phyloP scores from a whole-genome alignment of 1,140 invertebrate genomes.

The Drosophila takahashii region DNA sequence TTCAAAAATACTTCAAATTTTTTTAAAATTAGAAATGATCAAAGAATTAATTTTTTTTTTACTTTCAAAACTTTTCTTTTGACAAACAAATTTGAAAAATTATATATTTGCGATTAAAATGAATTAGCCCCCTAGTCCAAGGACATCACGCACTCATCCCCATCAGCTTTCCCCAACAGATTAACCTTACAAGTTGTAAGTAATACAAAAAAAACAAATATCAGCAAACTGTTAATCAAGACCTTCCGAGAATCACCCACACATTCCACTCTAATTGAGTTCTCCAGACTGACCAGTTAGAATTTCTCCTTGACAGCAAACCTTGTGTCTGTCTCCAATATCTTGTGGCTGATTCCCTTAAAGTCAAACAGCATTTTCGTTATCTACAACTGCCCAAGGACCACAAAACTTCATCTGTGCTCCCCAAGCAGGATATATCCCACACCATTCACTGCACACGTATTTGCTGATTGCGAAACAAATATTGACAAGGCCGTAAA shows the following conservation, averaged over 20 bases:
- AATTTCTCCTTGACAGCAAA: background rate
- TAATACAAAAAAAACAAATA: constrained; percentile 4
- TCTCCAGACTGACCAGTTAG: background rate
- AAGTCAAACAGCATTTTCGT: constrained; percentile 65
- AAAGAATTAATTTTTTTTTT: too few species aligned
- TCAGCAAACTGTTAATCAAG: background rate
- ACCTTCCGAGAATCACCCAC: background rate
- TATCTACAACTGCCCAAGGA: constrained; percentile 26
- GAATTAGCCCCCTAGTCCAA: too few species aligned
- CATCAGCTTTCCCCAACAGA: background rate
- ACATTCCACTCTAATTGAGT: constrained; percentile 48
- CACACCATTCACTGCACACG: constrained; percentile 48
- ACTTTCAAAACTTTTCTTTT: too few species aligned
- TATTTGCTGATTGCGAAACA: constrained; percentile 80
- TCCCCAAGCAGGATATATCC: constrained; percentile 27
- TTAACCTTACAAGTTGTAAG: constrained; percentile 3
- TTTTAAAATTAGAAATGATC: too few species aligned
- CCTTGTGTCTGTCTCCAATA: constrained; percentile 21
- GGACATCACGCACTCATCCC: background rate
- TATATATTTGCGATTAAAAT: too few species aligned
- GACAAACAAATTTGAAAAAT: too few species aligned
- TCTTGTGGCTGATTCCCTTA: constrained; percentile 12
- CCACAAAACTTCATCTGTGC: constrained; percentile 32
- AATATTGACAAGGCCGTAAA: constrained; percentile 70
- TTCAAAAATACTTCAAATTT: too few species aligned